Percentiles rank a stretch among this genome's conserved stretches.
phyloP scores from a whole-genome alignment of 1,140 invertebrate genomes.

The Latrodectus geometricus region DNA sequence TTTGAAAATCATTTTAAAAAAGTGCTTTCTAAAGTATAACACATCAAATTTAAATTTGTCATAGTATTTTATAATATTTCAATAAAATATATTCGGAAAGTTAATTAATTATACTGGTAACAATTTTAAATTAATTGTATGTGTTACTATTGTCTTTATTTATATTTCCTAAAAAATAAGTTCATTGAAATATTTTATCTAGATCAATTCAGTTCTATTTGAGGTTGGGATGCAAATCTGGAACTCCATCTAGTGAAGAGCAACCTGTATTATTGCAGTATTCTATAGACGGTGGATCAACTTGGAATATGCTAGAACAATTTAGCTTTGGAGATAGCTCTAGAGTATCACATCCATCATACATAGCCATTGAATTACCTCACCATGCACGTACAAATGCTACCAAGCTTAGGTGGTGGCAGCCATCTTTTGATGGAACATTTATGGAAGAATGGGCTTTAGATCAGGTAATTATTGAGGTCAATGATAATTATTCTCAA shows the following conservation, averaged over 20 bases:
- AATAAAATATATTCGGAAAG: too few relatives aligned
- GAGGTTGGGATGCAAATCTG: conserved; percentile 65
- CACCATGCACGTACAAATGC: conserved; percentile 59
- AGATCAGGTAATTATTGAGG: conserved; percentile 50
- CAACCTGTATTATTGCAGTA: conserved; percentile 69
- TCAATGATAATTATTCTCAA: too few relatives aligned
- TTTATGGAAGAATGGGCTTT: conserved; percentile 66
- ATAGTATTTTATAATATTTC: too few relatives aligned
- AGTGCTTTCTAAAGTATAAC: too few relatives aligned
- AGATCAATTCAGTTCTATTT: conserved; percentile 69
- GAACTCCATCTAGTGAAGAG: conserved; percentile 62
- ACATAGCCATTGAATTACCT: conserved; percentile 59
- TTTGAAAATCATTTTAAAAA: too few relatives aligned
- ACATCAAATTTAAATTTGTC: too few relatives aligned
- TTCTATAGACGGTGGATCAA: conserved; percentile 69
- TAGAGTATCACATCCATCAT: conserved; percentile 43
- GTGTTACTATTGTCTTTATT: too few relatives aligned
- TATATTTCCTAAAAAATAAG: too few relatives aligned
- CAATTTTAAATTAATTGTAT: too few relatives aligned
- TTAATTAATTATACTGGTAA: too few relatives aligned
- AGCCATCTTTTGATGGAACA: conserved; percentile 68
- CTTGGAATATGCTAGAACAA: conserved; percentile 69
- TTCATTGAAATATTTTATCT: conserved; percentile 5
- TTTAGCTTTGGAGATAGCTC: conserved; percentile 67
- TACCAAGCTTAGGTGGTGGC: conserved; percentile 69